Evolutionary conservation across 2,888 invertebrate species (phyloP).

Genomic region (Lasioglossum villosulum): DNA sequence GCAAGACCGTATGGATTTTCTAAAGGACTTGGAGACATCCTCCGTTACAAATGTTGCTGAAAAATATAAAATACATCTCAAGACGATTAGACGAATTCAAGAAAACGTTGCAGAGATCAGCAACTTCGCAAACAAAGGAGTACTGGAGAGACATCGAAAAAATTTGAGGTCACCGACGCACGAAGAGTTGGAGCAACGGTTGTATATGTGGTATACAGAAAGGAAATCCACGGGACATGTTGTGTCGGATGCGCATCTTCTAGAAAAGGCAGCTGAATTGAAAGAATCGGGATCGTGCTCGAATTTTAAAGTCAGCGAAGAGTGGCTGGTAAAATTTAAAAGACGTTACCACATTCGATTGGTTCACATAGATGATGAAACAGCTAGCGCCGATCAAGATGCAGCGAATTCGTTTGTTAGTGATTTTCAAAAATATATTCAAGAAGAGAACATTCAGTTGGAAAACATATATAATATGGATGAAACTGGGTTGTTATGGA

Average conservation of each 20-base stretch:
- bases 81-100: background rate
- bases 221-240: accelerated
- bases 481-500: too few species aligned
- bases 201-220: background rate
- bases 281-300: background rate
- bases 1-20: background rate
- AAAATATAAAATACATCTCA: background rate
- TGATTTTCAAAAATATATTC: too few species aligned
- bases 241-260: background rate
- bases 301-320: background rate
- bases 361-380: background rate
- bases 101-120: background rate
- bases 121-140: background rate
- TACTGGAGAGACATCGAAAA: background rate
- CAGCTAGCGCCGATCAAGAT: background rate
- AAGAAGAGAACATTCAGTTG: too few species aligned
- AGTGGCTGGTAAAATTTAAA: background rate
- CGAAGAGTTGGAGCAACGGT: background rate
- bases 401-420: too few species aligned
- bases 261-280: background rate
- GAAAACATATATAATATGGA: too few species aligned
- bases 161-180: background rate
- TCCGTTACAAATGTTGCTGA: background rate
- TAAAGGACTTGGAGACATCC: background rate
- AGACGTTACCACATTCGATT: background rate